Evolutionary conservation across 2,888 invertebrate species (phyloP), one percentile per base, ranked within the genome.

Genomic region (Tiliacea aurago): DNA sequence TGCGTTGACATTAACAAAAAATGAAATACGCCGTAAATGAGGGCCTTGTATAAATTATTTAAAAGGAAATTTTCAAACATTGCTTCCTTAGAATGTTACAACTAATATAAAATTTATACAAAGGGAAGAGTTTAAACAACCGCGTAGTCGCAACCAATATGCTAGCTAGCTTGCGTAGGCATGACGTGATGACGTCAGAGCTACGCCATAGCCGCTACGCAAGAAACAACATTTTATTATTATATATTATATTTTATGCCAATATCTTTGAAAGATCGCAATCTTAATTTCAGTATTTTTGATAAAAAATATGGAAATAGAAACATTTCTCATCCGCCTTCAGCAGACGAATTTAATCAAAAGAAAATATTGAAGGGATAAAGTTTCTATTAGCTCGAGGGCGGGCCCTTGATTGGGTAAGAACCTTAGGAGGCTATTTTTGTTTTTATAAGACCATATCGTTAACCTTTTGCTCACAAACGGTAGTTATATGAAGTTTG

Each of bases 331-430:
- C 73, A 66, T 78, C 56, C 53, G 23, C 63, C 55, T 73, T 75
- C 65, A 67, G 68, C 59, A 79, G 72, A 68, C 78, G 74, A 84
- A 88, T 78, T 88, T 87, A 90, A 90, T 90, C 87, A 90, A 88
- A 90, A 85, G 87, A 87, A 89, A 91, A 90, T 88, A 89, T 89
- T 83, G 78, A 81, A 81, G 69, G 83, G 84, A 87, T 86, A 83
- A 84, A 77, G 81, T 86, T 85, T 84, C 78, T 77, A 80, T 84
- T 80, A 80, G 87, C 84, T 81, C 28, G 66, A 66, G 83, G 75
- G 84, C 80, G 65, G 66, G 62, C 71, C 76, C 86, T 86, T 88
- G 90, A 89, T 87, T 86, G 82, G 78, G 68, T 73, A 62, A 64
- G 59, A 65, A 67, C 80, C 84, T 73, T 53, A 56, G 53, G 7